These are phyloP conservation scores for Camelus dromedarius DNA, from an alignment of 2,113 vertebrate genomes.

Conservation along the genomic window DNA sequence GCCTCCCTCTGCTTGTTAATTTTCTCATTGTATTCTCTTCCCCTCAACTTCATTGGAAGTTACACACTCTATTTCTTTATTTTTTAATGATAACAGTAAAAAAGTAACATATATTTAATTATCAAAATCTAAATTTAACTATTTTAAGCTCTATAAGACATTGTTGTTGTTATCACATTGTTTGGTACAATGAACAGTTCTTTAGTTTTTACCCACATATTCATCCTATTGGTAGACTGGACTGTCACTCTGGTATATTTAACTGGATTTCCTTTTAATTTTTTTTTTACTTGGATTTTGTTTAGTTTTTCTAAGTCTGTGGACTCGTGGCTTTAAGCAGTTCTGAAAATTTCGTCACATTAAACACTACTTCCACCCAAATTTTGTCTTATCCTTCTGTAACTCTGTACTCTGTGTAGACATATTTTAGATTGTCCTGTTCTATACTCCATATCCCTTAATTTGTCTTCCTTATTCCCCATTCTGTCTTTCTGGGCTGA, in stretches of 20 bases:
- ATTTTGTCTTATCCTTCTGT: background rate
- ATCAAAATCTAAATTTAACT: background rate
- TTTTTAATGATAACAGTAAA: background rate
- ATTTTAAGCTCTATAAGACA: background rate
- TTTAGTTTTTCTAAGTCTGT: background rate
- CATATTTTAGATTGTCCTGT: background rate
- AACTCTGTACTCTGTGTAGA: background rate
- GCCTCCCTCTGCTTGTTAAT: background rate
- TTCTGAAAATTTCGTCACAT: background rate
- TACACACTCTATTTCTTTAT: background rate
- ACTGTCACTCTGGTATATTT: background rate
- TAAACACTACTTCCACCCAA: background rate
- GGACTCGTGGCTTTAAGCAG: background rate
- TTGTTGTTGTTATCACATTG: background rate
- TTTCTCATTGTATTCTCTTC: background rate
- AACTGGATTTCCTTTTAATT: background rate
- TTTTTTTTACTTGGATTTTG: background rate
- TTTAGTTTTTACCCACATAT: background rate
- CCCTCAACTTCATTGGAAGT: background rate
- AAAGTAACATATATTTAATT: background rate
- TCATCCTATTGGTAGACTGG: background rate
- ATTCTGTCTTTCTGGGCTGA: background rate
- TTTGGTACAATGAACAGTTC: background rate
- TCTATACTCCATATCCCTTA: background rate
- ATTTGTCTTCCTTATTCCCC: background rate